Evolutionary conservation across 2,797 vertebrate species (phyloP).

Genomic region (Halcyon chelicuti): DNA sequence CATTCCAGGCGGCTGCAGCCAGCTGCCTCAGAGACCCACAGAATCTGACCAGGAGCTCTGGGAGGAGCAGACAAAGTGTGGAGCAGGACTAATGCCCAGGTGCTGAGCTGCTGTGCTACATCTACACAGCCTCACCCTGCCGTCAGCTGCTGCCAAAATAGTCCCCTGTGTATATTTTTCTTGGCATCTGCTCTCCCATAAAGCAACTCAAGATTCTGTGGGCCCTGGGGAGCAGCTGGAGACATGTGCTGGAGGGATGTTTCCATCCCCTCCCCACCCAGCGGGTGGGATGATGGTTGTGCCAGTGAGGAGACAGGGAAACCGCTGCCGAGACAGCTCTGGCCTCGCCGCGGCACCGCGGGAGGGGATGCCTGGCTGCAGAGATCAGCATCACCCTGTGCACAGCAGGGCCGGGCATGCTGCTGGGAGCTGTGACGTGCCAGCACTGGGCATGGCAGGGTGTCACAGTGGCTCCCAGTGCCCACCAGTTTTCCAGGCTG

Average conservation of each 20-base stretch:
- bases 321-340: not conserved
- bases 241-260: not conserved
- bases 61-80: not conserved
- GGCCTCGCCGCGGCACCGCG: fast-evolving
- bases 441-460: fast-evolving
- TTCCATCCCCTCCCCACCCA: not conserved
- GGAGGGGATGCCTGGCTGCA: not conserved
- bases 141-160: not conserved
- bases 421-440: not conserved
- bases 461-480: fast-evolving
- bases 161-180: not conserved
- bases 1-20: not conserved
- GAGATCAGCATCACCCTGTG: not conserved
- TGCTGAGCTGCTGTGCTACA: not conserved
- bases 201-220: not conserved
- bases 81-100: fast-evolving
- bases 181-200: not conserved
- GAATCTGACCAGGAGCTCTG: not conserved
- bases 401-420: not conserved
- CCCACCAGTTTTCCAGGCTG: not conserved
- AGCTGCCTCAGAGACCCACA: not conserved
- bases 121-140: not conserved
- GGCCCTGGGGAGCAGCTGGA: not conserved
- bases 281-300: not conserved
- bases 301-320: not conserved